Percentiles rank a stretch among this genome's conserved stretches.
Evolutionary conservation across 2,113 vertebrate genomes (phyloP).

Genomic region (Argyrosomus japonicus): DNA sequence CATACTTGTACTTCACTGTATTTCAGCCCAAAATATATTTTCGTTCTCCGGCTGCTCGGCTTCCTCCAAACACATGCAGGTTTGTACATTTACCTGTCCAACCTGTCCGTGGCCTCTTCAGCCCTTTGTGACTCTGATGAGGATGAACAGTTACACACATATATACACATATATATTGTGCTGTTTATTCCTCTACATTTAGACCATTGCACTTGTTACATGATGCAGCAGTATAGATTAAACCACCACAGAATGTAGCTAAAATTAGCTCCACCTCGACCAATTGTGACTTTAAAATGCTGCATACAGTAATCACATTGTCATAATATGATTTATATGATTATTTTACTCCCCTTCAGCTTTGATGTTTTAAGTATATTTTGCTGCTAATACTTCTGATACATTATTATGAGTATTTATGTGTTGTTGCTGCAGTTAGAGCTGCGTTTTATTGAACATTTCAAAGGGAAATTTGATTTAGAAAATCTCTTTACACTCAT

Average conservation of each 20-base stretch:
- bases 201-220: neutral
- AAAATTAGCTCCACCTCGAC: too few relatives aligned
- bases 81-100: too few relatives aligned
- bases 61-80: too few relatives aligned
- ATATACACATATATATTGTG: too few relatives aligned
- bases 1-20: neutral
- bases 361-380: neutral
- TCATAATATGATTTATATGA: neutral
- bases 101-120: too few relatives aligned
- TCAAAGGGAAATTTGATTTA: neutral
- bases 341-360: neutral
- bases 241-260: too few relatives aligned
- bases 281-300: neutral
- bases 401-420: neutral
- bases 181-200: too few relatives aligned
- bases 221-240: neutral
- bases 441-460: neutral
- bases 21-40: neutral
- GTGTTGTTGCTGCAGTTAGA: neutral
- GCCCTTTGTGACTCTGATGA: too few relatives aligned
- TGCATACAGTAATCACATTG: neutral
- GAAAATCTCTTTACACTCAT: neutral
- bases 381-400: neutral
- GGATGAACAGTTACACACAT: too few relatives aligned
- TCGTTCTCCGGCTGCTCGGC: too few relatives aligned